Conservation (phyloP, 2,888 invertebrate species). For the Tenthredo distinguenda region DNA sequence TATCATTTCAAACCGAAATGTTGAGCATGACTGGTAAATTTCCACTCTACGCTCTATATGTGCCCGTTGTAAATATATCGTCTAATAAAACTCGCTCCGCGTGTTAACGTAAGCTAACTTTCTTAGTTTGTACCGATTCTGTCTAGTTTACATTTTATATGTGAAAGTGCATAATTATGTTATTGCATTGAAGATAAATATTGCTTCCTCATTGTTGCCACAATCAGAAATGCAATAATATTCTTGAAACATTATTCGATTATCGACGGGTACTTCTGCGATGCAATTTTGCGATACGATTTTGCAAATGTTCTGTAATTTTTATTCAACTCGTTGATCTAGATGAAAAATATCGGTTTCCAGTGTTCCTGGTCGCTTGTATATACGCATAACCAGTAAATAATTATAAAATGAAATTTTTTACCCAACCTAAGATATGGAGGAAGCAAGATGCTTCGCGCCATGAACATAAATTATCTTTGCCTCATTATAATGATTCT, state of each 20-base stretch:
- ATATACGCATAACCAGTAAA: neutral
- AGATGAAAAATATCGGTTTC: neutral
- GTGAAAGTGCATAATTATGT: neutral
- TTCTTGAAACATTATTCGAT: neutral
- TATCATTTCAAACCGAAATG: neutral
- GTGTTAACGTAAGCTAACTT: neutral
- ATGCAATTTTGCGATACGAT: neutral
- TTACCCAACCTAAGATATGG: neutral
- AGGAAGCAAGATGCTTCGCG: neutral
- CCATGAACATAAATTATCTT: neutral
- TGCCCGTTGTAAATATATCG: neutral
- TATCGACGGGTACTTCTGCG: neutral
- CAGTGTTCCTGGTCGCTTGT: neutral
- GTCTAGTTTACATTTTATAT: neutral
- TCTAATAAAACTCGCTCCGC: neutral
- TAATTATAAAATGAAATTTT: too few relatives aligned
- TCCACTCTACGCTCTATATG: neutral
- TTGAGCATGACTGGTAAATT: neutral
- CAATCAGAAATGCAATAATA: neutral
- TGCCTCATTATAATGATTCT: neutral
- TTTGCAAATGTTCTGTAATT: neutral
- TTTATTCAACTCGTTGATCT: neutral
- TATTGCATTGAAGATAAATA: neutral
- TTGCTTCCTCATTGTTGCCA: neutral
- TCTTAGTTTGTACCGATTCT: neutral